Conservation (phyloP, 1,140 invertebrate species). For the Plutomurus gul region DNA sequence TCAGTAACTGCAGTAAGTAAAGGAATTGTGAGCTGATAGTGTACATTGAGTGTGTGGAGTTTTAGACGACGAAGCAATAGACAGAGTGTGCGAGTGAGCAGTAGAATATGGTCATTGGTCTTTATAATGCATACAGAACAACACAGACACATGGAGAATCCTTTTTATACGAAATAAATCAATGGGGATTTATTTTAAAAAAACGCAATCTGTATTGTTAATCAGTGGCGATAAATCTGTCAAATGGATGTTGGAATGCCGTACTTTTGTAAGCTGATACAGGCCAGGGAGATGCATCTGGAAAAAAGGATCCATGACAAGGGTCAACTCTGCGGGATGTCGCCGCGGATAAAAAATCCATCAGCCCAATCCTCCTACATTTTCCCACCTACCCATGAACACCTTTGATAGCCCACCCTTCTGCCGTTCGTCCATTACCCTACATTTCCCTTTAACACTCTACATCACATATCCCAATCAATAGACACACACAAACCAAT, state of each 20-base stretch:
- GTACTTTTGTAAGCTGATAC: slow-evolving; percentile 55
- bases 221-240: slow-evolving; percentile 55
- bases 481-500: neutral
- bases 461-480: slow-evolving; percentile 24
- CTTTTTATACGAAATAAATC: slow-evolving; percentile 55
- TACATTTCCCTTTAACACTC: slow-evolving; percentile 29
- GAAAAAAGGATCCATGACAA: slow-evolving; percentile 54
- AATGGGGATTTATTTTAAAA: slow-evolving; percentile 55
- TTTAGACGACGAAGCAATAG: neutral
- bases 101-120: slow-evolving; percentile 50
- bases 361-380: slow-evolving; percentile 52
- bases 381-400: slow-evolving; percentile 47
- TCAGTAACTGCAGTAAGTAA: neutral
- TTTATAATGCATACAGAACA: slow-evolving; percentile 43
- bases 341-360: slow-evolving; percentile 53
- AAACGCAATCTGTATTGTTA: slow-evolving; percentile 55
- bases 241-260: slow-evolving; percentile 55
- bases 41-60: neutral
- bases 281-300: slow-evolving; percentile 50
- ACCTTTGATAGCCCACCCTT: slow-evolving; percentile 34
- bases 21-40: neutral
- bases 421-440: slow-evolving; percentile 37
- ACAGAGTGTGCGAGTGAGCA: neutral
- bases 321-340: slow-evolving; percentile 55
- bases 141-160: slow-evolving; percentile 43